Evolutionary conservation across 2,797 vertebrate genomes (phyloP).

Genomic region (Hippoglossus hippoglossus): DNA sequence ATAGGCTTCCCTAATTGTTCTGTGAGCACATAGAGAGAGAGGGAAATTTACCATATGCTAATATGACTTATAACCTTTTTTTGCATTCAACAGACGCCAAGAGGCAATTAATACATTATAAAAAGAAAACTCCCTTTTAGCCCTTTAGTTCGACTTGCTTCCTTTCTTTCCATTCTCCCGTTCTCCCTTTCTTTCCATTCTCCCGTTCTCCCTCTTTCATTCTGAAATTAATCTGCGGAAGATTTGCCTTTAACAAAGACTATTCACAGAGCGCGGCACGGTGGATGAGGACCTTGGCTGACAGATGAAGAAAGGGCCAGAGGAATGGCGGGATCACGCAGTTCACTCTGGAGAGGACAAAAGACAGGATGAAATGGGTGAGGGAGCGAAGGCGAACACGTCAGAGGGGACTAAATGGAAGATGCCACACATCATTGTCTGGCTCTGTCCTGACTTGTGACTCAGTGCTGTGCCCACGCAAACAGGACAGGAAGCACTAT

Average conservation of each 20-base stretch:
- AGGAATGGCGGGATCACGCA: constrained; percentile 49
- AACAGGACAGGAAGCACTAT: constrained; percentile 33
- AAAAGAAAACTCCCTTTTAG: constrained; percentile 78
- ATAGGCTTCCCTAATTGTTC: constrained; percentile 67
- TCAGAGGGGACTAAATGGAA: constrained; percentile 42
- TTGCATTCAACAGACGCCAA: constrained; percentile 65
- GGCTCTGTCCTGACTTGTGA: constrained; percentile 35
- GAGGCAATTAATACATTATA: constrained; percentile 78
- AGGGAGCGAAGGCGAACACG: constrained; percentile 31
- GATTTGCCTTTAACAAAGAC: constrained; percentile 80
- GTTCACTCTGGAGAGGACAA: constrained; percentile 53
- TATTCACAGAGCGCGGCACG: constrained; percentile 62
- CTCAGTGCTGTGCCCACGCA: constrained; percentile 29
- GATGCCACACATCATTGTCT: constrained; percentile 43
- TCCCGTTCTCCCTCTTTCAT: constrained; percentile 52
- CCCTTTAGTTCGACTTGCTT: constrained; percentile 59
- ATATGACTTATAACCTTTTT: constrained; percentile 80
- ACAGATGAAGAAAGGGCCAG: constrained; percentile 49
- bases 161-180: constrained; percentile 65
- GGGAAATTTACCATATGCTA: constrained; percentile 77
- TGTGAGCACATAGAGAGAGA: constrained; percentile 42
- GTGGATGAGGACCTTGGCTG: constrained; percentile 55
- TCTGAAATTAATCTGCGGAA: constrained; percentile 82
- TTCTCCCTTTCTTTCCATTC: constrained; percentile 62
- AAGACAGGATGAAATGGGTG: constrained; percentile 50